Percentiles rank a stretch among this genome's conserved stretches.
Evolutionary conservation across 1,140 invertebrate species (phyloP).

Genomic region (Nebria ingens): DNA sequence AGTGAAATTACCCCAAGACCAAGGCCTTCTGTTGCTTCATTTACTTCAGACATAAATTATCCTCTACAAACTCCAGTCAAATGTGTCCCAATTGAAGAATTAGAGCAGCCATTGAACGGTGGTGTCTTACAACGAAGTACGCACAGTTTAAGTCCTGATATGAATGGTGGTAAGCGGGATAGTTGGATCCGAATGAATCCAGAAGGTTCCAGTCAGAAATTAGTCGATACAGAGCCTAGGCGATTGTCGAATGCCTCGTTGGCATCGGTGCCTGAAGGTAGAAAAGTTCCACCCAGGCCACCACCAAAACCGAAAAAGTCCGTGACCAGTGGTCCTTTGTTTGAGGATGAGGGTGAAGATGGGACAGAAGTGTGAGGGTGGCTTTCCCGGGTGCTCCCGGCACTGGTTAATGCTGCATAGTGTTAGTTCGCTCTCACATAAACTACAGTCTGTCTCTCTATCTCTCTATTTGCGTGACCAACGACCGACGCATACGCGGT

Average conservation of each 20-base stretch:
- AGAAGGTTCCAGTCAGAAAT: slow-evolving; percentile 15
- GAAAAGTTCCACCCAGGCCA: slow-evolving; percentile 66
- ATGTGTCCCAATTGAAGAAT: slow-evolving; percentile 55
- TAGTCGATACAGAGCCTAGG: slow-evolving; percentile 21
- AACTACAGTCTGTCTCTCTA: not conserved
- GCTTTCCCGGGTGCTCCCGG: slow-evolving; percentile 30
- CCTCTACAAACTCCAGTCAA: slow-evolving; percentile 35
- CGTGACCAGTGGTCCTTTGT: slow-evolving; percentile 50
- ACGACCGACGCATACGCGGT: not conserved
- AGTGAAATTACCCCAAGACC: slow-evolving; percentile 34
- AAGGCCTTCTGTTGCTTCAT: slow-evolving; percentile 38
- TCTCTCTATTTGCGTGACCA: not conserved
- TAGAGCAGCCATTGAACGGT: slow-evolving; percentile 34
- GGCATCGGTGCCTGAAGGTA: slow-evolving; percentile 19
- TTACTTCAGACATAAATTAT: slow-evolving; percentile 45
- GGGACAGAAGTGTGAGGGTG: slow-evolving; percentile 67
- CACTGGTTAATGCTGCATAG: slow-evolving; percentile 21
- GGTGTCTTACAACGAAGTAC: slow-evolving; percentile 26
- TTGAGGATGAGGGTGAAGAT: slow-evolving; percentile 77
- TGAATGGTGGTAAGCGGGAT: slow-evolving; percentile 10
- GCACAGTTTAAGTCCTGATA: slow-evolving; percentile 22
- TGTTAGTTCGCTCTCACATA: not conserved
- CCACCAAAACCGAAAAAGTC: slow-evolving; percentile 70
- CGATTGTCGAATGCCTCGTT: slow-evolving; percentile 18
- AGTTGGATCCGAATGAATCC: slow-evolving; percentile 14